phyloP scores from a whole-genome alignment of 2,113 vertebrate species.

The Progne subis region DNA sequence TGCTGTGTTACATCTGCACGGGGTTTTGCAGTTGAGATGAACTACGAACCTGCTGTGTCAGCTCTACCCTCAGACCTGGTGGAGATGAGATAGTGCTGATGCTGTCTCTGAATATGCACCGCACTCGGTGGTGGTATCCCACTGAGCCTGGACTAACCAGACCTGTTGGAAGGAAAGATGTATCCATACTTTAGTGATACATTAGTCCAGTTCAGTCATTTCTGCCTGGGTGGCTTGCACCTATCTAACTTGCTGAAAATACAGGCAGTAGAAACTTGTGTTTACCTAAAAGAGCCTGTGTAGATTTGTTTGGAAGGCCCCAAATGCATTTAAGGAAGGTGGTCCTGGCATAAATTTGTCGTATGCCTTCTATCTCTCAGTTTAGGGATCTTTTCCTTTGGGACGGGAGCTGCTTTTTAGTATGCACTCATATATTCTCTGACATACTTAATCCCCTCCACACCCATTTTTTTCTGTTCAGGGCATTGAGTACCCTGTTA shows the following conservation, averaged over 20 bases:
- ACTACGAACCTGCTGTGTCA: not conserved
- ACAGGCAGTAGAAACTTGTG: not conserved
- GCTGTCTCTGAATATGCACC: accelerated
- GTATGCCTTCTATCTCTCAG: not conserved
- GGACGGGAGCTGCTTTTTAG: not conserved
- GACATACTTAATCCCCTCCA: not conserved
- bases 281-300: not conserved
- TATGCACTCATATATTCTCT: not conserved
- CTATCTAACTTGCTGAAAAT: not conserved
- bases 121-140: not conserved
- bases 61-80: not conserved
- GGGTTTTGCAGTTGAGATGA: not conserved
- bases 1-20: not conserved
- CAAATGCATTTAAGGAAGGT: not conserved
- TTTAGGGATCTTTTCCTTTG: not conserved
- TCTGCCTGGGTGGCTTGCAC: not conserved
- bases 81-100: not conserved
- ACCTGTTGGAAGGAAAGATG: not conserved
- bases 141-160: not conserved
- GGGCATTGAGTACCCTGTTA: not conserved
- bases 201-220: not conserved
- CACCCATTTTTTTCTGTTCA: not conserved
- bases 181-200: not conserved
- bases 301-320: not conserved
- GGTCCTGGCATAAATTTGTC: not conserved